Percentiles rank a stretch among this genome's conserved stretches.
These are phyloP conservation scores for Mimumesa dahlbomi DNA, from an alignment of 2,888 invertebrate genomes.

Conservation along the genomic window DNA sequence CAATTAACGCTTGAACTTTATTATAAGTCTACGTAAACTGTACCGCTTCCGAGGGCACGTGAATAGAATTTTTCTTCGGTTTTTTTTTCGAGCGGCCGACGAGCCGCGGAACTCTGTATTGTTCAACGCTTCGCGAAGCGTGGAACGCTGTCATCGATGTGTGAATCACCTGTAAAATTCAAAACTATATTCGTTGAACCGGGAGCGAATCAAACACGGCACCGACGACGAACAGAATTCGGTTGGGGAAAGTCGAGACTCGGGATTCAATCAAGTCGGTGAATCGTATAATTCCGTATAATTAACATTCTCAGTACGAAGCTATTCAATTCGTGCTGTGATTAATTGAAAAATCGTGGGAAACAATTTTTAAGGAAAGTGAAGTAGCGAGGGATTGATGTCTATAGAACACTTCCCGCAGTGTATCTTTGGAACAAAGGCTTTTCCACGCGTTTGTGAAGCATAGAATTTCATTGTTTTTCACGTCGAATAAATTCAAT, in stretches of 20 bases:
- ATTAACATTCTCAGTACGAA: slow-evolving; percentile 32
- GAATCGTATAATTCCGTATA: slow-evolving; percentile 45
- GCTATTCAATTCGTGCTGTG: slow-evolving; percentile 22
- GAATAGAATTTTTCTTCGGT: too few relatives aligned
- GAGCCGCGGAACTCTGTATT: neutral
- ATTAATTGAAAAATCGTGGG: slow-evolving; percentile 33
- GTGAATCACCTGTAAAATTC: neutral
- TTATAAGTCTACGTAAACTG: too few relatives aligned
- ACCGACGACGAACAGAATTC: slow-evolving; percentile 5
- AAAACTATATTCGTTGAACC: neutral
- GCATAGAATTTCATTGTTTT: neutral
- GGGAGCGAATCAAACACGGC: neutral
- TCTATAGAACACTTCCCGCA: slow-evolving; percentile 8
- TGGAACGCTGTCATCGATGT: neutral
- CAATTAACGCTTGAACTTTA: too few relatives aligned
- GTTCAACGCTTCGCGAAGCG: neutral
- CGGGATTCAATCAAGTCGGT: slow-evolving; percentile 29
- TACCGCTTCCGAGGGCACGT: too few relatives aligned
- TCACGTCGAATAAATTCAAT: neutral
- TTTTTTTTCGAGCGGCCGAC: too few relatives aligned
- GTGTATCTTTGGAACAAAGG: neutral
- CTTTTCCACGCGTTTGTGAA: slow-evolving; percentile 4
- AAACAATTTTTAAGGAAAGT: slow-evolving; percentile 27
- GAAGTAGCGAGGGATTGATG: slow-evolving; percentile 20
- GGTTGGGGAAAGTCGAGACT: slow-evolving; percentile 33